A percentile compares a stretch with the other conserved stretches of the same genome.
phyloP scores from a whole-genome alignment of 2,797 vertebrate species.

The Crocidura indochinensis region DNA sequence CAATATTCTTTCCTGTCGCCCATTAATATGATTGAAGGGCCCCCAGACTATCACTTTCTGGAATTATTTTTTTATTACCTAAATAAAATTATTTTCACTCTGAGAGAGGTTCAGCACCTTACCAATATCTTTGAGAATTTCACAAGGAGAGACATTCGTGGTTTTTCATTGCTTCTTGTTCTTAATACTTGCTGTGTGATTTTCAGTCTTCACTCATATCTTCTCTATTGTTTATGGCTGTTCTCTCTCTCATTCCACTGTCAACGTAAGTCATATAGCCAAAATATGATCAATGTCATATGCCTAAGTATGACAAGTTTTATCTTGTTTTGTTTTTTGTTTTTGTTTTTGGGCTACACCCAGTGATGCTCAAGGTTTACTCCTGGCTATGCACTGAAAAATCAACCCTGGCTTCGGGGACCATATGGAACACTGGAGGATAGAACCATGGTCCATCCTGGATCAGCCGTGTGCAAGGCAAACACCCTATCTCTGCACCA shows the following conservation, averaged over 20 bases:
- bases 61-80: not conserved
- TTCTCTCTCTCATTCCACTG: conserved; percentile 20
- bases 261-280: not conserved
- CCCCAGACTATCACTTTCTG: not conserved
- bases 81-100: conserved; percentile 7
- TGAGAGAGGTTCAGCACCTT: not conserved
- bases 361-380: no score
- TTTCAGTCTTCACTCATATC: not conserved
- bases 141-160: not conserved
- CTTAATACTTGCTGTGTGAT: not conserved
- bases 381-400: no score
- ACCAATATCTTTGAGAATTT: not conserved
- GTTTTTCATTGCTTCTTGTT: not conserved
- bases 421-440: no score
- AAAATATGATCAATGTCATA: not conserved
- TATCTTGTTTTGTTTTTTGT: no score
- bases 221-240: not conserved
- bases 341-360: no score
- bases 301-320: not conserved
- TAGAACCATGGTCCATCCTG: no score
- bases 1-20: not conserved
- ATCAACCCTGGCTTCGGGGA: no score
- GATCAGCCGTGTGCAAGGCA: no score
- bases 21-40: not conserved
- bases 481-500: no score